Conservation (phyloP, 2,888 invertebrate genomes). For the Zaprionus bogoriensis region DNA sequence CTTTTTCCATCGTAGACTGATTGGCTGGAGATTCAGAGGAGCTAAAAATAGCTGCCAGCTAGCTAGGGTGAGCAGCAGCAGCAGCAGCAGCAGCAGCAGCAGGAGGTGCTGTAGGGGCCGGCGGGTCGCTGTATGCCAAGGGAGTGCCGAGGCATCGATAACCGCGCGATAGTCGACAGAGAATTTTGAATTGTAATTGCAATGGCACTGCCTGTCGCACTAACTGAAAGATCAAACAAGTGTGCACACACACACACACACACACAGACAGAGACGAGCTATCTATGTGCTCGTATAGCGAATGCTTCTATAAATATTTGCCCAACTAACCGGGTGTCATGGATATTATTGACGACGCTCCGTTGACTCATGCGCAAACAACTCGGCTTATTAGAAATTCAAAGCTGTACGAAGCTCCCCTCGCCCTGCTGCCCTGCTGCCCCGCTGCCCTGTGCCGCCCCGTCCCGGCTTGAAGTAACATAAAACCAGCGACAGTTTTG, state of each 20-base stretch:
- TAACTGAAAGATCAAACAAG: constrained; percentile 63
- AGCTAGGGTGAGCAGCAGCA: no score
- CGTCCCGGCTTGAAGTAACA: constrained; percentile 41
- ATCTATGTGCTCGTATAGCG: constrained; percentile 16
- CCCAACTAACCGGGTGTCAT: constrained; percentile 70
- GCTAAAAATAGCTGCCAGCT: constrained; percentile 52
- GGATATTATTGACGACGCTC: constrained; percentile 63
- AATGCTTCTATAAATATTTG: constrained; percentile 70
- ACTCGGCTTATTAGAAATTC: constrained; percentile 73
- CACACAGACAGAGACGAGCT: not conserved
- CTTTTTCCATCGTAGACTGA: constrained; percentile 49
- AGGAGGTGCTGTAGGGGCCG: not conserved
- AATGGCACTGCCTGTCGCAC: constrained; percentile 41
- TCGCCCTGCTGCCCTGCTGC: not conserved
- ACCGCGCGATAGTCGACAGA: constrained; percentile 18
- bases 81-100: no score
- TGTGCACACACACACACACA: constrained; percentile 26
- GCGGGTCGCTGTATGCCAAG: not conserved
- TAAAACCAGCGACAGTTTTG: constrained; percentile 52
- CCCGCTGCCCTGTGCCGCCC: not conserved
- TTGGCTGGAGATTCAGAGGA: constrained; percentile 55
- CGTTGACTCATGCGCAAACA: constrained; percentile 72
- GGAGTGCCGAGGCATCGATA: constrained; percentile 30
- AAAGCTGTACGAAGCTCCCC: constrained; percentile 46
- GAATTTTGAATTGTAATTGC: constrained; percentile 35